Conservation (phyloP, 2,797 vertebrate genomes). For the Intellagama lesueurii region DNA sequence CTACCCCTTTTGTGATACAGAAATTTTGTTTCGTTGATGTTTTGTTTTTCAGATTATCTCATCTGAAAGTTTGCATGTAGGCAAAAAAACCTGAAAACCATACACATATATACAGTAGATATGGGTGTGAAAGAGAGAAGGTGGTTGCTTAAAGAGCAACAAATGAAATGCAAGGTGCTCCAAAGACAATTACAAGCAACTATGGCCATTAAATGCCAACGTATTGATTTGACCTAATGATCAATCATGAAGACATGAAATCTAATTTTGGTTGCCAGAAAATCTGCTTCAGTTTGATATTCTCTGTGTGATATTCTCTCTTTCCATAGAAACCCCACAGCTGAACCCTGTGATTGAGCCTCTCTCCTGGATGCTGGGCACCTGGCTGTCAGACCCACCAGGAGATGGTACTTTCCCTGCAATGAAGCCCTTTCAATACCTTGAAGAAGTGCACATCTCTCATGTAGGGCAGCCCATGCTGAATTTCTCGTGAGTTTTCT, state of each 20-base stretch:
- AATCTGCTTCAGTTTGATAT: background rate
- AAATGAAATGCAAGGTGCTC: background rate
- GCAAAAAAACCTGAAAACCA: background rate
- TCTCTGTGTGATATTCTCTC: background rate
- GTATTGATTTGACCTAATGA: background rate
- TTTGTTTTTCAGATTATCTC: background rate
- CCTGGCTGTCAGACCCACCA: constrained; percentile 88
- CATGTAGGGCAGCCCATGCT: constrained; percentile 94
- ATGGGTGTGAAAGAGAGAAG: background rate
- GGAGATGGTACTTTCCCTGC: constrained; percentile 89
- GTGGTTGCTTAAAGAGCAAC: background rate
- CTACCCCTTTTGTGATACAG: background rate
- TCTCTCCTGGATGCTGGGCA: constrained; percentile 88
- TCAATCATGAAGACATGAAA: background rate
- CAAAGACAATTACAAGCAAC: background rate
- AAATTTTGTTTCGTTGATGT: background rate
- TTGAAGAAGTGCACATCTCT: constrained; percentile 88
- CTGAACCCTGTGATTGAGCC: constrained; percentile 82
- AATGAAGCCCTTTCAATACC: constrained; percentile 90
- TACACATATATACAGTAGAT: background rate
- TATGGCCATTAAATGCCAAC: background rate
- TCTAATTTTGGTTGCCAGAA: background rate
- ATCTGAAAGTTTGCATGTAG: background rate
- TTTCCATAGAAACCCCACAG: constrained; percentile 60
- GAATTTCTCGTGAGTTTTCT: constrained; percentile 89